phyloP scores from a whole-genome alignment of 2,113 vertebrate species.

The Lasiurus cinereus region DNA sequence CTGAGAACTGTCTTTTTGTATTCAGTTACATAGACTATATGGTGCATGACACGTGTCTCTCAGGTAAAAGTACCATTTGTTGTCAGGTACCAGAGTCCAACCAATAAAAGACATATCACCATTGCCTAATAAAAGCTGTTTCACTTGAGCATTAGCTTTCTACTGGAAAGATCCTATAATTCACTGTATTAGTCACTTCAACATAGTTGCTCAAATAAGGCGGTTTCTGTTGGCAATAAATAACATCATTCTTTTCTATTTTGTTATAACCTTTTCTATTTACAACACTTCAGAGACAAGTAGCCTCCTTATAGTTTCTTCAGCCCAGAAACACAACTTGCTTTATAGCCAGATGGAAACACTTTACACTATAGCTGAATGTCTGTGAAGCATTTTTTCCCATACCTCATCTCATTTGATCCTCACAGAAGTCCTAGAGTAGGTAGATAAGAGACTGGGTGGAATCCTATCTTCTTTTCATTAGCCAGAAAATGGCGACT shows the following conservation, averaged over 20 bases:
- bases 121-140: conserved; percentile 82
- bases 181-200: conserved; percentile 34
- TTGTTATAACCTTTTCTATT: neutral
- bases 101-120: conserved; percentile 83
- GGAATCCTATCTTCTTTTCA: too few relatives aligned
- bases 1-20: neutral
- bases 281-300: neutral
- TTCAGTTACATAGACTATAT: conserved; percentile 67
- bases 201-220: conserved; percentile 14
- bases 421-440: too few relatives aligned
- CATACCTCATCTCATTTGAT: too few relatives aligned
- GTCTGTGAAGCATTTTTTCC: too few relatives aligned
- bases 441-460: too few relatives aligned
- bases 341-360: too few relatives aligned
- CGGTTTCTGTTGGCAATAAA: conserved; percentile 5
- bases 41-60: conserved; percentile 71
- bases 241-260: neutral
- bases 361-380: too few relatives aligned
- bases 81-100: conserved; percentile 86
- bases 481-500: too few relatives aligned
- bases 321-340: too few relatives aligned
- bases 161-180: conserved; percentile 56
- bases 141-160: conserved; percentile 76
- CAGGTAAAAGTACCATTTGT: conserved; percentile 87
- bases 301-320: too few relatives aligned